phyloP scores from a whole-genome alignment of 2,113 vertebrate species.

The Glaucidium brasilianum region DNA sequence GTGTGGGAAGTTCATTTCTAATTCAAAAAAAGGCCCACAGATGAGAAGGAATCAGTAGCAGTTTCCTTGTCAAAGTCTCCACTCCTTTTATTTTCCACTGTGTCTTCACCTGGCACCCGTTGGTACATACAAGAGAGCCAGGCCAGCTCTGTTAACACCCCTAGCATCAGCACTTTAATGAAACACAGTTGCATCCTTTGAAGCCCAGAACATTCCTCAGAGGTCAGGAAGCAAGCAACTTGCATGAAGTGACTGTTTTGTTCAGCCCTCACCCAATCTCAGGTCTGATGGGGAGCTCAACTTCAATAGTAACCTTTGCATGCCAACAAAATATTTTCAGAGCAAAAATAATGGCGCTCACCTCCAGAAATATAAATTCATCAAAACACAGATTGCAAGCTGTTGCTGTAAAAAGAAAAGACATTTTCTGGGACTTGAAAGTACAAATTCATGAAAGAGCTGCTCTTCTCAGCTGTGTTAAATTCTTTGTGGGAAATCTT shows the following conservation, averaged over 20 bases:
- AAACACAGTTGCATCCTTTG: background rate
- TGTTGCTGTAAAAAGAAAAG: background rate
- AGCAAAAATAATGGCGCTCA: background rate
- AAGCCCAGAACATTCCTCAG: background rate
- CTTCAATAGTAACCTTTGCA: background rate
- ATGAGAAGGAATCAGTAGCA: background rate
- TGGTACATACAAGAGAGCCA: background rate
- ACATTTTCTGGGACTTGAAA: background rate
- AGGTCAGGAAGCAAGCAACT: background rate
- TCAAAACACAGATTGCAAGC: background rate
- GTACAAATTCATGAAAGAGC: background rate
- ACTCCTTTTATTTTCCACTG: fast-evolving
- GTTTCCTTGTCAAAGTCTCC: background rate
- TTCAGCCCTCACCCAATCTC: background rate
- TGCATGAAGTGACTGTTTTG: background rate
- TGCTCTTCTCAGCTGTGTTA: background rate
- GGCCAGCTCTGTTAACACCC: background rate
- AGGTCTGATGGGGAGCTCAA: background rate
- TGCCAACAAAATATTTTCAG: background rate
- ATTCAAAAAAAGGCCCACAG: background rate
- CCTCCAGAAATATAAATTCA: background rate
- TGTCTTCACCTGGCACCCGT: background rate
- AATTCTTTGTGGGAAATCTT: background rate
- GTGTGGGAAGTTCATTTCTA: background rate
- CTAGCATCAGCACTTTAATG: background rate